phyloP scores from a whole-genome alignment of 2,888 invertebrate genomes.

The Pollenia griseotomentosa region DNA sequence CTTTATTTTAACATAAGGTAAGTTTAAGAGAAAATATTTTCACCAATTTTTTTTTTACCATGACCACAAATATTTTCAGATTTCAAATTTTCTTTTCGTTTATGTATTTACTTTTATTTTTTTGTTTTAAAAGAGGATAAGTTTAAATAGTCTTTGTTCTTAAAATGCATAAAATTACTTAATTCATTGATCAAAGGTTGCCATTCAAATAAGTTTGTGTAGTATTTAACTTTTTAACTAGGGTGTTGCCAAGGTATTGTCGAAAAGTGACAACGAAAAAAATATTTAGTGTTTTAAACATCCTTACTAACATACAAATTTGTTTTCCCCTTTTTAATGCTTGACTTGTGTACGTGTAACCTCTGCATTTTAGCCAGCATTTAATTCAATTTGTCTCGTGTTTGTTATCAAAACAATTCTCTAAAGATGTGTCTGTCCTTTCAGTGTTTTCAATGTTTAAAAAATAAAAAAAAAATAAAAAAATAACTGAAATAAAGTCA shows the following conservation, averaged over 20 bases:
- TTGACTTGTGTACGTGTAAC: constrained; percentile 22
- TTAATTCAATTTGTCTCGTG: constrained; percentile 65
- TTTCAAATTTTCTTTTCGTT: no score
- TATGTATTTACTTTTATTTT: background rate
- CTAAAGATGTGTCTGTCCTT: constrained; percentile 31
- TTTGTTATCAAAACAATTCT: constrained; percentile 40
- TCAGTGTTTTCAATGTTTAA: constrained; percentile 23
- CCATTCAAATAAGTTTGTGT: no score
- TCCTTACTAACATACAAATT: background rate
- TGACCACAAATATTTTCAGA: no score
- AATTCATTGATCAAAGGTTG: no score
- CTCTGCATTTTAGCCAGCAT: constrained; percentile 47
- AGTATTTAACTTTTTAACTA: no score
- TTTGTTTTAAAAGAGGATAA: background rate
- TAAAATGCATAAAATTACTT: background rate
- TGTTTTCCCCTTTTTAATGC: background rate
- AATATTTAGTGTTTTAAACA: background rate
- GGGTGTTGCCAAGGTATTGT: background rate
- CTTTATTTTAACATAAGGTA: no score
- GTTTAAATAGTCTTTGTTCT: background rate
- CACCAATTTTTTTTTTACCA: no score
- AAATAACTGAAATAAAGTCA: constrained; percentile 56
- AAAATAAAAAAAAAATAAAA: background rate
- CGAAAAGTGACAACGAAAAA: background rate
- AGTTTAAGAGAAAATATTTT: no score